Percentiles rank a stretch among this genome's conserved stretches.
Evolutionary conservation across 1,140 invertebrate species (phyloP).

Genomic region (Trichogramma pretiosum): DNA sequence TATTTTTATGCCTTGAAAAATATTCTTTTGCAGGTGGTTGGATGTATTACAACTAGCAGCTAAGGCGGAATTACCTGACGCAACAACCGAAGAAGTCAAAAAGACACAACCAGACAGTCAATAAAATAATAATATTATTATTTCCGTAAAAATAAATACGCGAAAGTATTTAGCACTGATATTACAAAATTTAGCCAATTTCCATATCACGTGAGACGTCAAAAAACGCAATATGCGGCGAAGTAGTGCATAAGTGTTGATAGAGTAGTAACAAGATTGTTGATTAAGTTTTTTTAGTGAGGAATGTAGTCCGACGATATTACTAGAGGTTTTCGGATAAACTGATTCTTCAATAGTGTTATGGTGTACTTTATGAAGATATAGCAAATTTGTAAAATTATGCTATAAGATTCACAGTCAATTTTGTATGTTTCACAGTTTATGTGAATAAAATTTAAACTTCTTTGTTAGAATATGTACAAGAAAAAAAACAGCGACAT

Average conservation of each 20-base stretch:
- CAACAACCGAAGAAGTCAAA: constrained; percentile 23
- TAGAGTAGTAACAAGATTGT: too few relatives aligned
- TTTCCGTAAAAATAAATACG: constrained; percentile 24
- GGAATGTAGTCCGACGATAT: too few relatives aligned
- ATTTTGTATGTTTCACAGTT: constrained; percentile 19
- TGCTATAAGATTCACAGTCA: constrained; percentile 6
- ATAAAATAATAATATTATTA: too few relatives aligned
- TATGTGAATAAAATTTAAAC: constrained; percentile 13
- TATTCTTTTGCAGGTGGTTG: constrained; percentile 39
- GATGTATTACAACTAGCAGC: constrained; percentile 43
- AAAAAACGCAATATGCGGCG: constrained; percentile 10
- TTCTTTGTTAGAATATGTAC: constrained; percentile 17
- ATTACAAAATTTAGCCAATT: constrained; percentile 33
- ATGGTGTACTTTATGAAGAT: too few relatives aligned
- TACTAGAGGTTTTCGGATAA: too few relatives aligned
- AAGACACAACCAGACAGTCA: constrained; percentile 32
- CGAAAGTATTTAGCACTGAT: constrained; percentile 31
- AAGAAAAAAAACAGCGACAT: constrained; percentile 13
- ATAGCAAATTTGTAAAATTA: too few relatives aligned
- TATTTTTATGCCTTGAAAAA: neutral
- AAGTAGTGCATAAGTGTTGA: constrained; percentile 7
- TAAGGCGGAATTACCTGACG: constrained; percentile 45
- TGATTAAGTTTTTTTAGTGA: too few relatives aligned
- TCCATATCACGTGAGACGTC: constrained; percentile 24
- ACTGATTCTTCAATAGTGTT: too few relatives aligned